phyloP scores from a whole-genome alignment of 2,113 vertebrate genomes.

The Mohoua ochrocephala region DNA sequence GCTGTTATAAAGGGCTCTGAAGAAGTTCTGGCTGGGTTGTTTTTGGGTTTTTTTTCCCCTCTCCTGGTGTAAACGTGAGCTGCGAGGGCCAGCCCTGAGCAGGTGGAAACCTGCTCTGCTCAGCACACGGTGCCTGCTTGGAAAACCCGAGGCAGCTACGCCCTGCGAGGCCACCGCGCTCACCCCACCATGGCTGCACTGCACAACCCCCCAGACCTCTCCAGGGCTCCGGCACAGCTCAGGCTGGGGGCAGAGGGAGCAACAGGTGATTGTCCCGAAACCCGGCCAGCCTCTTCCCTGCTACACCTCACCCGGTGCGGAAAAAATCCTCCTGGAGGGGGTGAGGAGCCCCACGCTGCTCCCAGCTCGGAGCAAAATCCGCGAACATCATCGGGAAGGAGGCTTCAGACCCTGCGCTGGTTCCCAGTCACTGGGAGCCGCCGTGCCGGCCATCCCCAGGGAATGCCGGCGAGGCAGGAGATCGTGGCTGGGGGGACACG shows the following conservation, averaged over 20 bases:
- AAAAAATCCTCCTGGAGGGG: not conserved
- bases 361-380: not conserved
- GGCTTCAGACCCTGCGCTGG: not conserved
- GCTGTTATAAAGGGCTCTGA: not conserved
- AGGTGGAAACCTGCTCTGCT: conserved; percentile 33
- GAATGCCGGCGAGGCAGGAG: not conserved
- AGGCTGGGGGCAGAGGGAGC: not conserved
- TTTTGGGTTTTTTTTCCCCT: not conserved
- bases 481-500: accelerated
- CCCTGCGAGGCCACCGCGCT: conserved; percentile 1
- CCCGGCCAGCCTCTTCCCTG: not conserved
- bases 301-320: not conserved
- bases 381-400: accelerated
- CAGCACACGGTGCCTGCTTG: not conserved
- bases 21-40: not conserved
- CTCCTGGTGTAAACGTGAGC: not conserved
- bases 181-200: not conserved
- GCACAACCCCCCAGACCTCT: not conserved
- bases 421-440: not conserved
- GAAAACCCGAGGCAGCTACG: not conserved
- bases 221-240: not conserved
- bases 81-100: not conserved
- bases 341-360: accelerated
- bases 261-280: not conserved
- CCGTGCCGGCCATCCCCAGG: not conserved